Conservation (phyloP, 2,888 invertebrate genomes). For the Omphaloscelis lunosa region DNA sequence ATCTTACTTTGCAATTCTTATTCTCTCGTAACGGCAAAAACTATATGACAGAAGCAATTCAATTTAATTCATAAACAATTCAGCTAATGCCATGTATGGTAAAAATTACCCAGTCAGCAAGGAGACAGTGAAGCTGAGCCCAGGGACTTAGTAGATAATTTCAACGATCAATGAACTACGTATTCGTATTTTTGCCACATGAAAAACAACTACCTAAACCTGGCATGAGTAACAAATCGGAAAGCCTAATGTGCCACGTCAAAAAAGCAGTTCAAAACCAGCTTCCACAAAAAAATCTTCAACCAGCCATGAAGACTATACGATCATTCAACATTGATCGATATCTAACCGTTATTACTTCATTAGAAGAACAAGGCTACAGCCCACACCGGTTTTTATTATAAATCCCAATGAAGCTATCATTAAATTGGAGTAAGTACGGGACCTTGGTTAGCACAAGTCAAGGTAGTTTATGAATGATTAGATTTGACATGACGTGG, state of each 20-base stretch:
- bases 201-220: background rate
- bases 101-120: background rate
- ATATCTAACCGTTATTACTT: slow-evolving; percentile 39
- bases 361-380: slow-evolving; percentile 46
- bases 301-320: slow-evolving; percentile 8
- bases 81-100: no score
- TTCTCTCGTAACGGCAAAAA: background rate
- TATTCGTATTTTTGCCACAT: background rate
- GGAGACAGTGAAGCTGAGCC: background rate
- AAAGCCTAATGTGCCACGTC: background rate
- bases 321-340: slow-evolving; percentile 35
- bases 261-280: background rate
- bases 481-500: background rate
- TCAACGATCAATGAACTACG: background rate
- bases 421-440: slow-evolving; percentile 43
- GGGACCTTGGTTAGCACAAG: slow-evolving; percentile 33
- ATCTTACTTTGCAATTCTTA: background rate
- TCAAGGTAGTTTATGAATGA: slow-evolving; percentile 14
- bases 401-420: slow-evolving; percentile 57
- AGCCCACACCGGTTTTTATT: slow-evolving; percentile 53
- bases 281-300: slow-evolving; percentile 13
- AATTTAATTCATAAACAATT: no score
- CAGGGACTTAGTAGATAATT: background rate
- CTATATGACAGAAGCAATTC: background rate
- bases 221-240: background rate